Percentiles rank a stretch among this genome's conserved stretches.
These are phyloP conservation scores for Calidris pugnax DNA, from an alignment of 2,113 vertebrate genomes.

Conservation along the genomic window DNA sequence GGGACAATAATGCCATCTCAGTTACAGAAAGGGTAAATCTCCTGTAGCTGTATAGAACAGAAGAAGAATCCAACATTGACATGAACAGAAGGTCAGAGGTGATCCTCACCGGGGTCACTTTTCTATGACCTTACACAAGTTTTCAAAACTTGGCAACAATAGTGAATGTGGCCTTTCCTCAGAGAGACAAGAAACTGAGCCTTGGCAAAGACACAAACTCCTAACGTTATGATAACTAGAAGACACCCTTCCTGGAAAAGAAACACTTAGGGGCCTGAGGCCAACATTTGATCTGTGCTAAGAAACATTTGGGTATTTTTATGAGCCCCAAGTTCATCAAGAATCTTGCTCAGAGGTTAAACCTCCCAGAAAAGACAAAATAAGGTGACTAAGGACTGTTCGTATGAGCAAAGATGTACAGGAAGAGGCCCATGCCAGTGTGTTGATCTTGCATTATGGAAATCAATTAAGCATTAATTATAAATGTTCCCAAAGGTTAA, in stretches of 20 bases:
- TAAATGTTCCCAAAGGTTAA: constrained; percentile 67
- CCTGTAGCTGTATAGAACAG: not conserved
- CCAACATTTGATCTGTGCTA: constrained; percentile 48
- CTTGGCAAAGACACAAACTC: constrained; percentile 33
- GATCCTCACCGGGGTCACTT: not conserved
- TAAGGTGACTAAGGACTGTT: constrained; percentile 59
- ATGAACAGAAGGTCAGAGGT: not conserved
- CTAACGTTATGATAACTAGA: constrained; percentile 50
- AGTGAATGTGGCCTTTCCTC: not conserved
- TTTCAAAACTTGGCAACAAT: not conserved
- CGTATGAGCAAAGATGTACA: constrained; percentile 53
- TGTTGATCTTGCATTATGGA: constrained; percentile 72
- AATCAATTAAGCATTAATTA: constrained; percentile 70
- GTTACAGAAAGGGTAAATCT: not conserved
- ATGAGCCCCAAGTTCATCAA: constrained; percentile 56
- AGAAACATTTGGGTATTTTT: constrained; percentile 64
- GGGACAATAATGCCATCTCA: not conserved
- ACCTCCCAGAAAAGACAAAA: constrained; percentile 64
- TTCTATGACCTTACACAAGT: not conserved
- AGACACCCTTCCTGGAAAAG: constrained; percentile 42
- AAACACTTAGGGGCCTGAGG: constrained; percentile 18
- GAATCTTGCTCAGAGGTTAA: constrained; percentile 58
- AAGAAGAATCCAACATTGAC: not conserved
- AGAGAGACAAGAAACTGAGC: constrained; percentile 18
- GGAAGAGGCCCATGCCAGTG: constrained; percentile 33